phyloP scores from a whole-genome alignment of 2,888 invertebrate genomes.

The Andrena chrysosceles region DNA sequence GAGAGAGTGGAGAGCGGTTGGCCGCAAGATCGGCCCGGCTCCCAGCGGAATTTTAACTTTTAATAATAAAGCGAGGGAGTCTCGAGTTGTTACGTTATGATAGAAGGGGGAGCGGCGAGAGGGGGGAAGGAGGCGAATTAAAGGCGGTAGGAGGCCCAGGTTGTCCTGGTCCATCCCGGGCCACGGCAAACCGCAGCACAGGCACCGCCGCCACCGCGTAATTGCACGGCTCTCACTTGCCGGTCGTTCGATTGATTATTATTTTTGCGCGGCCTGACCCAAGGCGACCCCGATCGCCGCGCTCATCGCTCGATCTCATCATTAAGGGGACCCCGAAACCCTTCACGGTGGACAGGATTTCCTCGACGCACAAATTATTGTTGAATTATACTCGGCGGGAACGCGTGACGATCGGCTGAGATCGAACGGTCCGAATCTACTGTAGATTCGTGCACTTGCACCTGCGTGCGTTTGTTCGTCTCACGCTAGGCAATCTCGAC shows the following conservation, averaged over 20 bases:
- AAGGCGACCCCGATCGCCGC: slow-evolving; percentile 55
- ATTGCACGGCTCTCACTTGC: slow-evolving; percentile 78
- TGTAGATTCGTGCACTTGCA: neutral
- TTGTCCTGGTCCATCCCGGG: slow-evolving; percentile 40
- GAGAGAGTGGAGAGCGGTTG: slow-evolving; percentile 42
- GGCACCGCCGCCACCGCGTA: slow-evolving; percentile 82
- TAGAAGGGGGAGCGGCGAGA: slow-evolving; percentile 61
- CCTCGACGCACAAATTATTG: slow-evolving; percentile 23
- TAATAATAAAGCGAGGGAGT: slow-evolving; percentile 84
- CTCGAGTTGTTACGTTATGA: slow-evolving; percentile 79
- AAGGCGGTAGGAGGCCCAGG: slow-evolving; percentile 63
- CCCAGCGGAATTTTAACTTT: slow-evolving; percentile 82
- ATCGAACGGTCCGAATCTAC: neutral
- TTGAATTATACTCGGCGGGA: slow-evolving; percentile 15
- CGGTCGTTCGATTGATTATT: slow-evolving; percentile 79
- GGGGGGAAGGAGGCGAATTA: slow-evolving; percentile 67
- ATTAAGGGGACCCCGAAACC: slow-evolving; percentile 47
- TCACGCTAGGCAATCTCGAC: too few relatives aligned
- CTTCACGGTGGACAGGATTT: slow-evolving; percentile 29
- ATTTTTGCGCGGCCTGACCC: slow-evolving; percentile 74
- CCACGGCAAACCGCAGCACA: slow-evolving; percentile 81
- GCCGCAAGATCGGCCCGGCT: slow-evolving; percentile 76
- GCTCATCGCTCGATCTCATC: slow-evolving; percentile 58
- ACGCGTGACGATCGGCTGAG: neutral
- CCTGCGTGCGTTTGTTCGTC: neutral